Evolutionary conservation across 30 jellyfish, hydroid and myxozoan genomes (phyloP).

Genomic region (Pseudorhiza aurosa): DNA sequence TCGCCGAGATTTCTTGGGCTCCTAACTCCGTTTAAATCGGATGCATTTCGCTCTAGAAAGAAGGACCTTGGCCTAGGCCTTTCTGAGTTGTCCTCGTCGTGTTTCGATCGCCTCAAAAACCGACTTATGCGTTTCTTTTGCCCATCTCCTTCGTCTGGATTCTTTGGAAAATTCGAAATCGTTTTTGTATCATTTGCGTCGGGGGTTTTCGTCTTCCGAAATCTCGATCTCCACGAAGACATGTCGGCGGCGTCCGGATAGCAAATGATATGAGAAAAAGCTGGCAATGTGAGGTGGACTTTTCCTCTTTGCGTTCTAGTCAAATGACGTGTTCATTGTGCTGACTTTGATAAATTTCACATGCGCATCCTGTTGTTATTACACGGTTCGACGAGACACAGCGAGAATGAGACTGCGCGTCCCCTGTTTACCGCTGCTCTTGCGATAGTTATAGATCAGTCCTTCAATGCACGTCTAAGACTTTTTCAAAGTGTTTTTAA

Average conservation of each 20-base stretch:
- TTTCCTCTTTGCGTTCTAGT: no score
- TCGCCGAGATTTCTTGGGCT: constrained; percentile 14
- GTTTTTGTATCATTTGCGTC: constrained; percentile 53
- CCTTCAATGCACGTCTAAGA: background rate
- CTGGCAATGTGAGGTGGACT: no score
- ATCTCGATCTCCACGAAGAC: constrained; percentile 70
- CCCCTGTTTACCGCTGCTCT: background rate
- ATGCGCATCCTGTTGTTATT: no score
- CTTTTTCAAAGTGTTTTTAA: constrained; percentile 19
- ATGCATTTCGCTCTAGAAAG: constrained; percentile 24
- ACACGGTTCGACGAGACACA: no score
- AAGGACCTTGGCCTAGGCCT: constrained; percentile 63
- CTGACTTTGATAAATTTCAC: no score
- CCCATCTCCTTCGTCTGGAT: constrained; percentile 28
- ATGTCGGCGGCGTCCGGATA: no score
- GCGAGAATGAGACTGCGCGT: no score
- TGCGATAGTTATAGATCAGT: background rate
- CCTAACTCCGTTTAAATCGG: background rate
- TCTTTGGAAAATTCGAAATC: constrained; percentile 1
- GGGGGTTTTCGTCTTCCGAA: constrained; percentile 51
- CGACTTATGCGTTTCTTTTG: constrained; percentile 50
- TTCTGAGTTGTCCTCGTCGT: constrained; percentile 18
- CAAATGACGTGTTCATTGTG: no score
- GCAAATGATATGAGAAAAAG: no score
- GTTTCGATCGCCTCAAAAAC: constrained; percentile 52